phyloP scores from a whole-genome alignment of 2,888 invertebrate species.

The Gastracanthus pulcherrimus region DNA sequence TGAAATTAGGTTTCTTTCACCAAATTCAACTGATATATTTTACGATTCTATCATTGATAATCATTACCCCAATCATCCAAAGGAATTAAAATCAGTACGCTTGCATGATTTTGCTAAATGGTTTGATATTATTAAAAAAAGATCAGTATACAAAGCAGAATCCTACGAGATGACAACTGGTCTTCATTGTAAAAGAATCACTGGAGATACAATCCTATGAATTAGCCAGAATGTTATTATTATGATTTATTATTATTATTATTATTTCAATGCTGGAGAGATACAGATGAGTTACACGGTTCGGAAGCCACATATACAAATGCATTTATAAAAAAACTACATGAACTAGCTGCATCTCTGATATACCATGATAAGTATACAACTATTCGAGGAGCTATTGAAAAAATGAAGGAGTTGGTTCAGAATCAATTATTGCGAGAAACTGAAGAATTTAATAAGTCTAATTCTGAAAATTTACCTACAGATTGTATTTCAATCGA shows the following conservation, averaged over 20 bases:
- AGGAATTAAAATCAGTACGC: constrained; percentile 59
- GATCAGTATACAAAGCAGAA: neutral
- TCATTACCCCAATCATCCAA: constrained; percentile 66
- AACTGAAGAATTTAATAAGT: neutral
- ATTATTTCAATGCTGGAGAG: constrained; percentile 58
- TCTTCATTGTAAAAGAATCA: constrained; percentile 62
- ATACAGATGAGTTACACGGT: constrained; percentile 50
- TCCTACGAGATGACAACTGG: constrained; percentile 16
- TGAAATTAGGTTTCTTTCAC: constrained; percentile 51
- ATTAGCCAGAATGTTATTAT: constrained; percentile 54
- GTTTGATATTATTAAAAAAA: constrained; percentile 57
- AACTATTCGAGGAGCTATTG: neutral
- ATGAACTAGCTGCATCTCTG: constrained; percentile 10
- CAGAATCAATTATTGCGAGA: neutral
- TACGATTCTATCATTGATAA: constrained; percentile 64
- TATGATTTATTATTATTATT: constrained; percentile 56
- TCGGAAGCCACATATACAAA: constrained; percentile 52
- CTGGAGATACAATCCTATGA: constrained; percentile 58
- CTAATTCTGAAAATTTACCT: neutral
- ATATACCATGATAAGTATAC: constrained; percentile 12
- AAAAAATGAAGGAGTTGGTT: constrained; percentile 5
- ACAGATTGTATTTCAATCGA: constrained; percentile 39
- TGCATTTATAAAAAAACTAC: constrained; percentile 53
- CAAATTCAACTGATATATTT: constrained; percentile 65
- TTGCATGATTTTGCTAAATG: constrained; percentile 63